phyloP scores from a whole-genome alignment of 35 echinoderm and acorn worm species.

The Apostichopus japonicus region DNA sequence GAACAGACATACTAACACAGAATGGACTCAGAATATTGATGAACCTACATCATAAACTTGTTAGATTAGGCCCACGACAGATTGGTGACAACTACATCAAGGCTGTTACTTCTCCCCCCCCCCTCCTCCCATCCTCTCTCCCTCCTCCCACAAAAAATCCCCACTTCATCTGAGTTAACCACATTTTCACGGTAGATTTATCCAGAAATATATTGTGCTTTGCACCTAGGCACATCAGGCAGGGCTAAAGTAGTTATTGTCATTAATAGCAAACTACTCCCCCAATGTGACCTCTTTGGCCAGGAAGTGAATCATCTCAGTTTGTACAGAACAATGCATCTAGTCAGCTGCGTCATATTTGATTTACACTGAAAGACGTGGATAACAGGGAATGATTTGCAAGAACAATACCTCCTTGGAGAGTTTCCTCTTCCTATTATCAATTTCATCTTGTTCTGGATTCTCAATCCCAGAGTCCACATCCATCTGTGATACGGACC shows the following conservation, averaged over 20 bases:
- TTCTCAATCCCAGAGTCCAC: constrained; percentile 98
- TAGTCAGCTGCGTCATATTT: too few relatives aligned
- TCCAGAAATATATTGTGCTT: too few relatives aligned
- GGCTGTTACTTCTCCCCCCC: not conserved
- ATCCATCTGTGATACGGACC: constrained; percentile 93
- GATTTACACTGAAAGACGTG: not conserved
- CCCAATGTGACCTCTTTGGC: too few relatives aligned
- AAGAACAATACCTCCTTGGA: constrained; percentile 69
- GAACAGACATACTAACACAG: not conserved
- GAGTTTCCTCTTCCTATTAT: constrained; percentile 70
- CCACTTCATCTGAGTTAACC: too few relatives aligned
- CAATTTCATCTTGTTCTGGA: constrained; percentile 80
- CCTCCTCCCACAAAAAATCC: not conserved
- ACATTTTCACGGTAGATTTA: too few relatives aligned
- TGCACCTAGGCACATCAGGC: too few relatives aligned
- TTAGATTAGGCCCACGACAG: not conserved
- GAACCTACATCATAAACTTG: not conserved
- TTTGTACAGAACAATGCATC: too few relatives aligned
- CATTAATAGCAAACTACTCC: too few relatives aligned
- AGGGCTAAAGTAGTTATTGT: too few relatives aligned
- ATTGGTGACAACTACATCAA: not conserved
- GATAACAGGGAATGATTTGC: not conserved
- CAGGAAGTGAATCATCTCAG: too few relatives aligned
- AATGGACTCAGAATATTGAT: not conserved
- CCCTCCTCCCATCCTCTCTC: not conserved